Percentiles rank a stretch among this genome's conserved stretches.
phyloP scores from a whole-genome alignment of 2,113 vertebrate species.

The Artemisiospiza belli region DNA sequence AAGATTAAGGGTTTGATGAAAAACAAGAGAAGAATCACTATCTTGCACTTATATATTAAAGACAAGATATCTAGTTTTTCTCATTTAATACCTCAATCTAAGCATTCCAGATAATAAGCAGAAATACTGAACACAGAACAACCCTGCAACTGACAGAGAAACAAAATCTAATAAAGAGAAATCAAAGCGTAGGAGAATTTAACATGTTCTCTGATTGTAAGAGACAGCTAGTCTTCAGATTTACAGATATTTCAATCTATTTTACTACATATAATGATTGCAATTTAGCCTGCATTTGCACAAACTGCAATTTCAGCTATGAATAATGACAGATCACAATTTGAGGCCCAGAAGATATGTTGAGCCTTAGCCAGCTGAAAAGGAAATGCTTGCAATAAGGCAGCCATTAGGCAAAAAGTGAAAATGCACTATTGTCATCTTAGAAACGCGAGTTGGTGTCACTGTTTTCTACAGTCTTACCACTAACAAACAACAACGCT shows the following conservation, averaged over 20 bases:
- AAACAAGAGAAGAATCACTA: constrained; percentile 40
- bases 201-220: constrained; percentile 53
- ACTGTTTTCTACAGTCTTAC: neutral
- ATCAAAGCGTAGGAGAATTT: constrained; percentile 30
- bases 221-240: constrained; percentile 5
- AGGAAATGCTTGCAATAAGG: neutral
- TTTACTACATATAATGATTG: constrained; percentile 20
- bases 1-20: constrained; percentile 36
- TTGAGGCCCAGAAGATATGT: neutral
- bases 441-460: rapidly evolving
- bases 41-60: constrained; percentile 11
- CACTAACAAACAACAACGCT: neutral
- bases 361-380: neutral
- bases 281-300: constrained; percentile 25
- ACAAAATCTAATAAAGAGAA: constrained; percentile 9
- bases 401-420: neutral
- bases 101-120: constrained; percentile 22
- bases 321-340: neutral
- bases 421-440: neutral
- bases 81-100: constrained; percentile 13
- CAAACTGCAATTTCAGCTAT: constrained; percentile 9
- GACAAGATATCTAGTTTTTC: neutral
- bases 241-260: constrained; percentile 37
- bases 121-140: constrained; percentile 9
- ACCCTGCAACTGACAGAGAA: neutral